Percentiles rank a stretch among this genome's conserved stretches.
phyloP scores from a whole-genome alignment of 1,140 invertebrate species.

The Drosophila elegans region DNA sequence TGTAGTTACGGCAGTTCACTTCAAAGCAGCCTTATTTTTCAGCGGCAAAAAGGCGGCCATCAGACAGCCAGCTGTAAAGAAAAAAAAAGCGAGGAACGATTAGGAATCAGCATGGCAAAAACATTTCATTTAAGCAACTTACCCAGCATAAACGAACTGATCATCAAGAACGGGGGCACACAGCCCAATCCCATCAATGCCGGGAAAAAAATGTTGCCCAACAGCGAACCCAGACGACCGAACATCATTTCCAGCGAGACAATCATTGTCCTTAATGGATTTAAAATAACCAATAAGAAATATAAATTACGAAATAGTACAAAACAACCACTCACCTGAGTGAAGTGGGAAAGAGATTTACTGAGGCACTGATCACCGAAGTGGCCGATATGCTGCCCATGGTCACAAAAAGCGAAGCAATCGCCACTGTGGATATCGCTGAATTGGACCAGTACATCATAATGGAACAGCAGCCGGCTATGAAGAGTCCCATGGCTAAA shows the following conservation, averaged over 20 bases:
- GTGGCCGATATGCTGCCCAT: constrained; percentile 77
- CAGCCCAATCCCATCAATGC: constrained; percentile 73
- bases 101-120: not conserved
- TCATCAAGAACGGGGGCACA: constrained; percentile 77
- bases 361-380: constrained; percentile 76
- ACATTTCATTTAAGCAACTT: constrained; percentile 21
- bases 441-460: constrained; percentile 85
- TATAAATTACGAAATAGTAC: not conserved
- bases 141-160: constrained; percentile 74
- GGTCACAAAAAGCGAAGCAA: constrained; percentile 72
- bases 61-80: constrained; percentile 58
- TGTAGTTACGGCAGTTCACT: constrained; percentile 27
- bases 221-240: constrained; percentile 68
- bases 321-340: constrained; percentile 55
- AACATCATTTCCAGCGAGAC: constrained; percentile 79
- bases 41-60: constrained; percentile 70
- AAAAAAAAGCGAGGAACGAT: not conserved
- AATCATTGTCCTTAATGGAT: constrained; percentile 66
- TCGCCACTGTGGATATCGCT: constrained; percentile 66
- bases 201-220: constrained; percentile 78
- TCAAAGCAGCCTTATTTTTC: constrained; percentile 72
- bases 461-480: constrained; percentile 77
- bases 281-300: no score
- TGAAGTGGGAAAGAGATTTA: constrained; percentile 77
- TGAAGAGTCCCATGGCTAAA: constrained; percentile 77